A percentile compares a stretch with the other conserved stretches of the same genome.
phyloP scores from a whole-genome alignment of 2,888 invertebrate genomes.

The Listrodromus nycthemerus region DNA sequence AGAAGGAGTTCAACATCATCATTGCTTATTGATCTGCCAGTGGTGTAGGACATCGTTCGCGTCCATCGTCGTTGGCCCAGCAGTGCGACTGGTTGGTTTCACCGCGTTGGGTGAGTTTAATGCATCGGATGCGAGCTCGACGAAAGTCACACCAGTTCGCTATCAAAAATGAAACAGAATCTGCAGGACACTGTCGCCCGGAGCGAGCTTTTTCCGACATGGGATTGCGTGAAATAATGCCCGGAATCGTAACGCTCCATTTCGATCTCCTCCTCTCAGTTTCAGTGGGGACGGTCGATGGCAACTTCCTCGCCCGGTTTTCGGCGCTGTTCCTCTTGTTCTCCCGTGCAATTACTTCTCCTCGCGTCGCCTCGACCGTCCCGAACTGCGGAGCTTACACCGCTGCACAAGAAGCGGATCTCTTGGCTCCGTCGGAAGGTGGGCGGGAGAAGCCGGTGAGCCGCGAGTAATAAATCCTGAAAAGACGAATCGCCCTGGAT shows the following conservation, averaged over 20 bases:
- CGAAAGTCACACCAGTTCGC: neutral
- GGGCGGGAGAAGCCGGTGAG: conserved; percentile 51
- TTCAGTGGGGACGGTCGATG: conserved; percentile 38
- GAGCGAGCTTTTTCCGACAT: neutral
- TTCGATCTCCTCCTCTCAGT: conserved; percentile 4
- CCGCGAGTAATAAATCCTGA: conserved; percentile 65
- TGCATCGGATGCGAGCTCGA: no score
- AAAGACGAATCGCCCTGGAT: conserved; percentile 63
- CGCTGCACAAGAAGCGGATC: conserved; percentile 30
- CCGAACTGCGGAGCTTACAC: conserved; percentile 21
- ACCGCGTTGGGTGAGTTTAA: conserved; percentile 11
- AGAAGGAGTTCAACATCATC: conserved; percentile 27
- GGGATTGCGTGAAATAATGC: neutral
- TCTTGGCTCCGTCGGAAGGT: conserved; percentile 26
- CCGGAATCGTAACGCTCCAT: neutral
- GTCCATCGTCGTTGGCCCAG: conserved; percentile 26
- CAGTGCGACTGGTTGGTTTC: conserved; percentile 11
- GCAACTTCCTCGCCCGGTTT: conserved; percentile 22
- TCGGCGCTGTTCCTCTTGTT: conserved; percentile 42
- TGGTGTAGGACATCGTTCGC: neutral
- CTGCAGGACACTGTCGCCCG: neutral
- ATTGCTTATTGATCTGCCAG: conserved; percentile 48
- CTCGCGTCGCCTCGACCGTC: conserved; percentile 43
- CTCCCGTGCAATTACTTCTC: conserved; percentile 38
- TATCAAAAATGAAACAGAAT: conserved; percentile 2